Evolutionary conservation across 2,113 vertebrate species (phyloP), one percentile per base, ranked within the genome.

Genomic region (Labrus mixtus): DNA sequence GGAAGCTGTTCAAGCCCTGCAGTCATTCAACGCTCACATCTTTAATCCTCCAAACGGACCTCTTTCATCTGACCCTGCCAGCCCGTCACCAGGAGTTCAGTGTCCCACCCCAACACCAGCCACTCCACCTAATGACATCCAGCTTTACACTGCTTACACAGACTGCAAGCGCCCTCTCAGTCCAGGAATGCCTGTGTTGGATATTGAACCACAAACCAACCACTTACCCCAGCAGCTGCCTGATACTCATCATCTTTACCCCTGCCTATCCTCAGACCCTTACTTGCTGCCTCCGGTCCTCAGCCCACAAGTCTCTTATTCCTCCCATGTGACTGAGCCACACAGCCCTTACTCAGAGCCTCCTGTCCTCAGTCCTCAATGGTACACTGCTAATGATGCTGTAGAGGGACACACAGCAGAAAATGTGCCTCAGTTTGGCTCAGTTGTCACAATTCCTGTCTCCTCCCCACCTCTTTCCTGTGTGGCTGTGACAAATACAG

Each of bases 231-330:
- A 46, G 36, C 59, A 64, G 46, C 75, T 37, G n/a, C 68, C 41
- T n/a, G 68, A 79, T 13, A 12, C 23, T 54, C 67, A 25, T 17
- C 56, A 16, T 54, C 39, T 55, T 8, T 48, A 67, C 45, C 68
- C 50, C 0, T 57, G 37, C 68, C 45, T 8, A 5, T 23, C 77
- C 19, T 19, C 59, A 23, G 89, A 90, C 61, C 83, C 76, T 3
- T 89, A 85, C 61, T 50, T 58, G 33, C 64, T 83, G 17, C 91
- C 91, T 43, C 92, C 92, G 2, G 76, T 86, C 51, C 92, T 93
- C 45, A 93, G 92, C 56, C 92, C 92, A 33, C 87, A 93, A 74
- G 20, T 78, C n/a, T 66, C 66, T 17, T 53, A 73, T 51, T 22
- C 3, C 3, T 62, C 19, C 46, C 13, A 72, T 54, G 10, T 22